Evolutionary conservation across 2,797 vertebrate species (phyloP).

Genomic region (Pyrocephalus nanus): DNA sequence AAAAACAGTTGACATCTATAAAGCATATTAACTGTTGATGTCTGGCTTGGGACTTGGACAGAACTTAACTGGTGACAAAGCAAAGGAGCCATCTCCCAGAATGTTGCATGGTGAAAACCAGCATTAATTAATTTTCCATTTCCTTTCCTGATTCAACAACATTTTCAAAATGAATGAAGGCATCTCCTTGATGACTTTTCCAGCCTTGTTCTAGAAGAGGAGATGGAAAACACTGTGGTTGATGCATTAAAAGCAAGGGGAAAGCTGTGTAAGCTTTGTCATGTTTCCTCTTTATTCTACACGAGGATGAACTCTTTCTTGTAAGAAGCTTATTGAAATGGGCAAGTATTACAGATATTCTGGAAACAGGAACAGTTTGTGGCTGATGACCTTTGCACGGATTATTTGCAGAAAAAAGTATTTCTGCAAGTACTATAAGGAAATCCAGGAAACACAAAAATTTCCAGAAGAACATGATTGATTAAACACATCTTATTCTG

Average conservation of each 20-base stretch:
- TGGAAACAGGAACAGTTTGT: not conserved
- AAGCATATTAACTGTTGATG: not conserved
- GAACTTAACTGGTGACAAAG: slow-evolving; percentile 13
- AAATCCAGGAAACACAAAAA: not conserved
- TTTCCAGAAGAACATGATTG: not conserved
- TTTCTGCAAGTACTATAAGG: not conserved
- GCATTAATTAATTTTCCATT: slow-evolving; percentile 76
- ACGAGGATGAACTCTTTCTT: slow-evolving; percentile 20
- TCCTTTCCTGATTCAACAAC: slow-evolving; percentile 65
- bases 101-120: not conserved
- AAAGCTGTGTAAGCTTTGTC: slow-evolving; percentile 43
- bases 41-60: not conserved
- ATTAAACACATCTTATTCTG: not conserved
- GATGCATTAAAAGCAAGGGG: slow-evolving; percentile 20
- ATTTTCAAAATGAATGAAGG: slow-evolving; percentile 68
- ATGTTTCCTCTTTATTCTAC: slow-evolving; percentile 38
- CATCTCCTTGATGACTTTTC: slow-evolving; percentile 74
- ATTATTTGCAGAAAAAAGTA: not conserved
- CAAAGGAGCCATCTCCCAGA: slow-evolving; percentile 10
- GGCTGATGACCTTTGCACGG: not conserved
- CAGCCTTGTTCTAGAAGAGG: slow-evolving; percentile 66
- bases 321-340: not conserved
- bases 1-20: not conserved
- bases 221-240: slow-evolving; percentile 73
- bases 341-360: not conserved